Evolutionary conservation across 2,888 invertebrate genomes (phyloP).

Genomic region (Melitaea athalia): DNA sequence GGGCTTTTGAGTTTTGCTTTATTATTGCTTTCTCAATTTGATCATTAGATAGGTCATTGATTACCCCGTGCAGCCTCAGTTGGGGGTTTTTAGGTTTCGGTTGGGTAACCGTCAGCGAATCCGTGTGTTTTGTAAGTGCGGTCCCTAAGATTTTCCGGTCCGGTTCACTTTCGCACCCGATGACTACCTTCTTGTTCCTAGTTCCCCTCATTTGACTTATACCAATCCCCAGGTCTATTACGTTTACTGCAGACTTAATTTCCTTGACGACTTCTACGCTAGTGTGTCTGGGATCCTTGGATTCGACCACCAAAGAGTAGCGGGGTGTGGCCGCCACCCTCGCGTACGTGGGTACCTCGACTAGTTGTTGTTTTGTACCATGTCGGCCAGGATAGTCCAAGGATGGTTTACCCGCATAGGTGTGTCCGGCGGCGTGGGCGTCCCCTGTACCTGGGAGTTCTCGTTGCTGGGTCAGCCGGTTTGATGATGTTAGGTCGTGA

Average conservation of each 20-base stretch:
- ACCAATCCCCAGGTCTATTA: conserved; percentile 1
- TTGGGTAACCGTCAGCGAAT: not conserved
- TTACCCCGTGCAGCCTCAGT: not conserved
- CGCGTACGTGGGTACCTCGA: not conserved
- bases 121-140: not conserved
- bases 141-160: not conserved
- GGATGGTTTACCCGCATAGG: too few species aligned
- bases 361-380: too few species aligned
- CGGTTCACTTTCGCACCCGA: not conserved
- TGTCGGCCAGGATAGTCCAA: too few species aligned
- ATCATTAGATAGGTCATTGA: too few species aligned
- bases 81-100: not conserved
- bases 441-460: too few species aligned
- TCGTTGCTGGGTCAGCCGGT: too few species aligned
- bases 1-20: too few species aligned
- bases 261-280: not conserved
- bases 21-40: too few species aligned
- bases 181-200: not conserved
- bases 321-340: not conserved
- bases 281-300: conserved; percentile 2
- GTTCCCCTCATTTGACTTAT: not conserved
- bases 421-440: too few species aligned
- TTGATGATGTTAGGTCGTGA: too few species aligned
- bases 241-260: not conserved
- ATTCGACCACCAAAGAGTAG: not conserved